Evolutionary conservation across 2,888 invertebrate species (phyloP).

Genomic region (Panorpa germanica): DNA sequence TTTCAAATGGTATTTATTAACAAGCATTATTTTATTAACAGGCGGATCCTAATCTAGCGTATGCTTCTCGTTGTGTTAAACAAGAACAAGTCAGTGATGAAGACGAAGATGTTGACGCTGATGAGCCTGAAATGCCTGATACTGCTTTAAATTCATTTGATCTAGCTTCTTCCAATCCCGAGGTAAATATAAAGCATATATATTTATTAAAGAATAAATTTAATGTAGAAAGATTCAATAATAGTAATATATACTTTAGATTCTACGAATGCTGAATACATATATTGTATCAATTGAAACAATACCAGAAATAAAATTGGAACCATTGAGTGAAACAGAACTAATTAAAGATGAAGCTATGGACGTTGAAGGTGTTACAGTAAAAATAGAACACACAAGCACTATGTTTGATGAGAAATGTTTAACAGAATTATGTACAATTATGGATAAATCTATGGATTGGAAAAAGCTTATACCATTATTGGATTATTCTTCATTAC

Average conservation of each 20-base stretch:
- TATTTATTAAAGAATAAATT: background rate
- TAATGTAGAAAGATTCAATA: slow-evolving; percentile 1
- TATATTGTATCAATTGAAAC: slow-evolving; percentile 12
- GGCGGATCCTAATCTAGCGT: too few species aligned
- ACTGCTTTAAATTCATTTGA: background rate
- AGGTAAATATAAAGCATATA: background rate
- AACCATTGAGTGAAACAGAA: slow-evolving; percentile 15
- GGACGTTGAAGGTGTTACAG: slow-evolving; percentile 17
- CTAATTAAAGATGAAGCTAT: slow-evolving; percentile 16
- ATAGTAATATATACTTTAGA: too few species aligned
- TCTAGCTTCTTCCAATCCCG: too few species aligned
- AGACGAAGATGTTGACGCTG: slow-evolving; percentile 6
- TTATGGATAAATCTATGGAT: slow-evolving; percentile 32
- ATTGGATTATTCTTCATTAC: slow-evolving; percentile 28
- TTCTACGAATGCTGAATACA: too few species aligned
- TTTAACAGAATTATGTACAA: slow-evolving; percentile 25
- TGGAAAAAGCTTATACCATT: slow-evolving; percentile 38
- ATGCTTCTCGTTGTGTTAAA: too few species aligned
- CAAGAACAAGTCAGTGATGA: too few species aligned
- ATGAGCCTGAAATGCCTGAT: slow-evolving; percentile 3
- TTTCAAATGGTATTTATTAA: too few species aligned
- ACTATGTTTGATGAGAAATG: slow-evolving; percentile 20
- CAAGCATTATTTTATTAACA: too few species aligned
- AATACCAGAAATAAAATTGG: slow-evolving; percentile 10
- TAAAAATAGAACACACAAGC: slow-evolving; percentile 14